Conservation (phyloP, 2,797 vertebrate species). For the Pteropus rufus region DNA sequence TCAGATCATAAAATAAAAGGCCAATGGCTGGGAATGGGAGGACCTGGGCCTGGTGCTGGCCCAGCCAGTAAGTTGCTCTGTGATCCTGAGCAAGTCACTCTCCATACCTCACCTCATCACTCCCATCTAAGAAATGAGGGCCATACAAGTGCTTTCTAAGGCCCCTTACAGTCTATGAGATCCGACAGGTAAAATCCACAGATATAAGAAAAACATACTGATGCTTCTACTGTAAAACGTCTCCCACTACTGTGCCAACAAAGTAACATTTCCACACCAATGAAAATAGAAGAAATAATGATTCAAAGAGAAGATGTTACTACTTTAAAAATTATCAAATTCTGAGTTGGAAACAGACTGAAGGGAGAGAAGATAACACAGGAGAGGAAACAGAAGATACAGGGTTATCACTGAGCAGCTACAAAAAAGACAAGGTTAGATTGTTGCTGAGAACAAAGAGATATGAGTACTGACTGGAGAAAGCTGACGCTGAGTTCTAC, state of each 20-base stretch:
- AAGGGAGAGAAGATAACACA: background rate
- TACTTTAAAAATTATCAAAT: constrained; percentile 3
- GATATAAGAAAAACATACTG: background rate
- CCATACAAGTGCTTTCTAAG: background rate
- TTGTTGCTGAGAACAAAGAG: background rate
- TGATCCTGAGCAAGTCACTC: background rate
- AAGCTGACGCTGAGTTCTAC: background rate
- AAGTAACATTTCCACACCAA: background rate
- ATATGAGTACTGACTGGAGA: background rate
- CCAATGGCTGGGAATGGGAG: background rate
- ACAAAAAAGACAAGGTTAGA: background rate
- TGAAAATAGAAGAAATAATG: background rate
- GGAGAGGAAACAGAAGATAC: background rate
- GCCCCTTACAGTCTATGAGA: background rate
- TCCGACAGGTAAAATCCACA: background rate
- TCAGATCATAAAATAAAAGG: background rate
- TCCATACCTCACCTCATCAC: background rate
- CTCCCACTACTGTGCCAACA: background rate
- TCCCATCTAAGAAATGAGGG: background rate
- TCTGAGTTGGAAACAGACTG: background rate
- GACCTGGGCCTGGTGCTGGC: background rate
- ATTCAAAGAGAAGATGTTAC: background rate
- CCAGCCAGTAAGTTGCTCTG: background rate
- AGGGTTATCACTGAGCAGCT: background rate
- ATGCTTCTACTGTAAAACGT: background rate